phyloP scores from a whole-genome alignment of 2,888 invertebrate species.

The Vanessa cardui region DNA sequence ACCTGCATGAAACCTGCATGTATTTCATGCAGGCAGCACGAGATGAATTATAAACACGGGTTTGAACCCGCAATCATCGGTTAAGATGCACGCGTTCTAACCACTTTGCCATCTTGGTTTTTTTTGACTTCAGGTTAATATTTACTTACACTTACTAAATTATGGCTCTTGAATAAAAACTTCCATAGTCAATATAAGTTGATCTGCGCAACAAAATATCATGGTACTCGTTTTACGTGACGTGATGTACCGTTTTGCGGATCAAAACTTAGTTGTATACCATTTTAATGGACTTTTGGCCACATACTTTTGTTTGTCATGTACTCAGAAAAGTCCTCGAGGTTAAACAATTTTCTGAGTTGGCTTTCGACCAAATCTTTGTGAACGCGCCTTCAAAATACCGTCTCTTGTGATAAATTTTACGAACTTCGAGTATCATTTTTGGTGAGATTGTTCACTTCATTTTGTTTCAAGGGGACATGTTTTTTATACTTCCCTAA shows the following conservation, averaged over 20 bases:
- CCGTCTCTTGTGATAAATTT: not conserved
- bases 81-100: too few relatives aligned
- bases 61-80: too few relatives aligned
- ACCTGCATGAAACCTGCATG: too few relatives aligned
- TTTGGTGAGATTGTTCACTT: not conserved
- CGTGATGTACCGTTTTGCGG: not conserved
- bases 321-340: conserved; percentile 14
- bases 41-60: too few relatives aligned
- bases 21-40: too few relatives aligned
- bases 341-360: conserved; percentile 10
- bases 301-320: conserved; percentile 17
- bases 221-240: not conserved
- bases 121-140: too few relatives aligned
- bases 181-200: too few relatives aligned
- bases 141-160: too few relatives aligned
- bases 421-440: not conserved
- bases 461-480: not conserved
- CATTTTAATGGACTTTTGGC: not conserved
- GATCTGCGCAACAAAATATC: not conserved
- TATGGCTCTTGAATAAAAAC: too few relatives aligned
- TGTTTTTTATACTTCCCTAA: not conserved
- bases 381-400: conserved; percentile 1
- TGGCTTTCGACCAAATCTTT: conserved; percentile 24
- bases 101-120: too few relatives aligned
- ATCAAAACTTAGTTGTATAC: not conserved